Evolutionary conservation across 2,888 invertebrate species (phyloP).

Genomic region (Muschampia staudingeri): DNA sequence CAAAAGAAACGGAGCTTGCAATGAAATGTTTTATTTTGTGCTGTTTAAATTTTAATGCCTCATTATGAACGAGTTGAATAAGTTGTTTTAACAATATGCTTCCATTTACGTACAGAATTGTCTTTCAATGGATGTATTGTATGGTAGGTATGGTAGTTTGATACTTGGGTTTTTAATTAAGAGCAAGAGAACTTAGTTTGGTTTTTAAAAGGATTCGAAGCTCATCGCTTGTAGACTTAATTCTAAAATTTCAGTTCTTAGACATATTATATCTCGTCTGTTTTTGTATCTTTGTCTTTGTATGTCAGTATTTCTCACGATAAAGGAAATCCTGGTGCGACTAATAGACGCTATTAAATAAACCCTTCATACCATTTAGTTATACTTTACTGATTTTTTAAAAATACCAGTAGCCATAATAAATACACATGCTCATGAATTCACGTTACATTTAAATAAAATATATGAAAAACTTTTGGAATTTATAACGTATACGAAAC

Average conservation of each 20-base stretch:
- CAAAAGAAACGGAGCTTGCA: conserved; percentile 44
- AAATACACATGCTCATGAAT: neutral
- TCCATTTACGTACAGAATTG: neutral
- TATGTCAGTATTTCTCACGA: too few species aligned
- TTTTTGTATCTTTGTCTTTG: too few species aligned
- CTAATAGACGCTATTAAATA: too few species aligned
- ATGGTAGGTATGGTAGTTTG: neutral
- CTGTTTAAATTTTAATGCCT: conserved; percentile 32
- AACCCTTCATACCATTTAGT: too few species aligned
- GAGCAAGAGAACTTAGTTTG: too few species aligned
- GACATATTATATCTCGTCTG: too few species aligned
- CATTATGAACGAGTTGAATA: conserved; percentile 33
- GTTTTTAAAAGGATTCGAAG: too few species aligned
- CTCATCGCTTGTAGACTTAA: too few species aligned
- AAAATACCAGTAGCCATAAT: neutral
- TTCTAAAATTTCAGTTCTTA: too few species aligned
- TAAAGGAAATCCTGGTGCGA: too few species aligned
- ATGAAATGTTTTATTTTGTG: conserved; percentile 36
- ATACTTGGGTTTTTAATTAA: too few species aligned
- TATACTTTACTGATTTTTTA: too few species aligned
- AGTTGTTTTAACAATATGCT: neutral
- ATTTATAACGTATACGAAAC: conserved; percentile 10
- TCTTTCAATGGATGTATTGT: neutral
- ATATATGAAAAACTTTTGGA: neutral
- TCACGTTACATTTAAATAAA: neutral